Percentiles rank a stretch among this genome's conserved stretches.
Conservation (phyloP, 1,140 invertebrate genomes). For the Magallana angulata region DNA sequence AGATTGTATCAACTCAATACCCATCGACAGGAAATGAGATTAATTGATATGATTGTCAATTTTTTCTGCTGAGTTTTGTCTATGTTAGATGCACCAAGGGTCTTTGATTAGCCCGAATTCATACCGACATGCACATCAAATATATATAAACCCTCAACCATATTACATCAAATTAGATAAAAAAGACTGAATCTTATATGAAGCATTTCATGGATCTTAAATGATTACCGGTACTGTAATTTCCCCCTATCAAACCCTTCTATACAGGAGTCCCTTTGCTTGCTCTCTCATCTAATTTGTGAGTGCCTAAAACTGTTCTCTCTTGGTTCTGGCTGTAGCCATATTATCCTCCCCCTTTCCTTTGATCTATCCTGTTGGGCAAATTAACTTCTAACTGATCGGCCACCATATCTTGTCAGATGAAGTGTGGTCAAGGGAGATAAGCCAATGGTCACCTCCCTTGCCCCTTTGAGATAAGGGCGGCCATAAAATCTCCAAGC, state of each 20-base stretch:
- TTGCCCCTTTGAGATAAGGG: slow-evolving; percentile 4
- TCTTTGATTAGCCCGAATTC: slow-evolving; percentile 19
- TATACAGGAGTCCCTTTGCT: neutral
- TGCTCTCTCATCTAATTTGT: slow-evolving; percentile 17
- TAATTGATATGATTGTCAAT: slow-evolving; percentile 38
- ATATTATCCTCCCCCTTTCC: slow-evolving; percentile 32
- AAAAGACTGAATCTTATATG: neutral
- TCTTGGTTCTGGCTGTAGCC: neutral
- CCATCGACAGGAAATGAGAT: slow-evolving; percentile 16
- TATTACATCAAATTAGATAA: slow-evolving; percentile 27
- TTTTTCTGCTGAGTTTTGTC: neutral
- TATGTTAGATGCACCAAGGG: neutral
- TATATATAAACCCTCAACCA: slow-evolving; percentile 12
- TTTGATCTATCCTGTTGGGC: slow-evolving; percentile 32
- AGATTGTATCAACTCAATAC: neutral
- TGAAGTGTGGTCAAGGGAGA: slow-evolving; percentile 32
- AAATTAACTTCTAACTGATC: slow-evolving; percentile 31
- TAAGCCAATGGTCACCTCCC: slow-evolving; percentile 30
- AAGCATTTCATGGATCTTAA: slow-evolving; percentile 3
- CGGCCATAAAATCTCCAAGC: neutral
- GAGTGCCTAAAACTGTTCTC: neutral
- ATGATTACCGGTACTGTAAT: slow-evolving; percentile 21
- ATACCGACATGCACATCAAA: slow-evolving; percentile 20
- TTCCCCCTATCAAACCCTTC: neutral
- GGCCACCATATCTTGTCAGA: neutral